Evolutionary conservation across 2,113 vertebrate species (phyloP).

Genomic region (Notiomystis cincta): DNA sequence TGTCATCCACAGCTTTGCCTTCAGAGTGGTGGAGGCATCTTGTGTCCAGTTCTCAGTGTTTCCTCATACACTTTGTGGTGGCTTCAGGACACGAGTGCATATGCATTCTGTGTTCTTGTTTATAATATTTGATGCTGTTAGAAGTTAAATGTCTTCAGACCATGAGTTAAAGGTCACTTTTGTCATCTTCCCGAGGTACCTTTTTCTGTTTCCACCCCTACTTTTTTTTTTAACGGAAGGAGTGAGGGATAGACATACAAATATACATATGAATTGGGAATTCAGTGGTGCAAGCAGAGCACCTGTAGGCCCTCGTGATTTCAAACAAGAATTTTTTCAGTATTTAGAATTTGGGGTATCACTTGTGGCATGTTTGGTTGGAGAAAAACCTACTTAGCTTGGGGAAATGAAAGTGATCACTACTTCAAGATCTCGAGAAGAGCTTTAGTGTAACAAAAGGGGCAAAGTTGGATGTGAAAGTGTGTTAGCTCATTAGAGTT

Average conservation of each 20-base stretch:
- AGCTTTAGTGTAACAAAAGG: background rate
- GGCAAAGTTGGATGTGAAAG: background rate
- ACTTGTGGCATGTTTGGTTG: background rate
- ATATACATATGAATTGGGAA: background rate
- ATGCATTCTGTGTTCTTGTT: background rate
- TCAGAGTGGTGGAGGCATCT: background rate
- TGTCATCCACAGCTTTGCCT: background rate
- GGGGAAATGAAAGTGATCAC: background rate
- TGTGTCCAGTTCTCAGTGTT: background rate
- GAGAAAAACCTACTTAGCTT: background rate
- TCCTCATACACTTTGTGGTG: background rate
- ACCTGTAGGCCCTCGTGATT: background rate
- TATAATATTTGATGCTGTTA: background rate
- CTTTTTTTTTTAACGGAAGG: background rate
- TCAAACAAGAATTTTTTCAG: background rate
- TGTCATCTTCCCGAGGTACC: background rate
- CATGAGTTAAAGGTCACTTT: background rate
- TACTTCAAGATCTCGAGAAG: background rate
- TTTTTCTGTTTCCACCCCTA: background rate
- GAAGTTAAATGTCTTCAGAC: background rate
- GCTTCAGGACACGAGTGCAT: background rate
- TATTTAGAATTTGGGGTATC: background rate
- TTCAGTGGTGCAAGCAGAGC: background rate
- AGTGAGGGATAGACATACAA: background rate
- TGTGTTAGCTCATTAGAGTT: background rate